Percentiles rank a stretch among this genome's conserved stretches.
Evolutionary conservation across 2,888 invertebrate species (phyloP).

Genomic region (Caenorhabditis sulstoni): DNA sequence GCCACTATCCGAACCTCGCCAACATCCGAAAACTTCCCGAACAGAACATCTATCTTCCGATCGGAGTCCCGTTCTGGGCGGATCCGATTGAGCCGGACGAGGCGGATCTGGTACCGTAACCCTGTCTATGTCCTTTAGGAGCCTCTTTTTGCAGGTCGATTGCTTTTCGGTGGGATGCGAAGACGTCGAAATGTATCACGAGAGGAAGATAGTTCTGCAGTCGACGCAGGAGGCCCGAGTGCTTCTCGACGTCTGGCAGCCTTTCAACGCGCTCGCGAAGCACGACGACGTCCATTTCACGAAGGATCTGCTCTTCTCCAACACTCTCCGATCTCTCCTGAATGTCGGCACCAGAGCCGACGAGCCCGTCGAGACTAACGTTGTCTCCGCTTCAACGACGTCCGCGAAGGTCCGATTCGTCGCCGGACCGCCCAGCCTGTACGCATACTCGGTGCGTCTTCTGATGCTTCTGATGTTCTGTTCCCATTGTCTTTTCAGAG

Average conservation of each 20-base stretch:
- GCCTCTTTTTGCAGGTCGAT: conserved; percentile 10
- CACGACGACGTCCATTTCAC: conserved; percentile 24
- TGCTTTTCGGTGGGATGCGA: not conserved
- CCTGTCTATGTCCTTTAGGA: not conserved
- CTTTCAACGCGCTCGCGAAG: not conserved
- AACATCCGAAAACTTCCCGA: conserved; percentile 14
- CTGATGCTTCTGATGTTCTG: no score
- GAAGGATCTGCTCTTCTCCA: conserved; percentile 17
- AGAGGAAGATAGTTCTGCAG: not conserved
- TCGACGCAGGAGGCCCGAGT: not conserved
- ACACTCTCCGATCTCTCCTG: conserved; percentile 26
- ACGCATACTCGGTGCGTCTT: no score
- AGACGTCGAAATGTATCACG: conserved; percentile 22
- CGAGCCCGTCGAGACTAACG: no score
- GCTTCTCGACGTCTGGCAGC: conserved; percentile 22
- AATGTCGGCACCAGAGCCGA: conserved; percentile 7
- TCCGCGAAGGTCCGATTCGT: no score
- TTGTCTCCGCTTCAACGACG: no score
- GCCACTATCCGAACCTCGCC: not conserved
- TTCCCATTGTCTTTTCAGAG: no score
- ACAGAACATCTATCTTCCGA: not conserved
- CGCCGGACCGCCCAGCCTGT: no score
- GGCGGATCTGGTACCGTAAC: conserved; percentile 1
- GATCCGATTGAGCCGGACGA: conserved; percentile 6
- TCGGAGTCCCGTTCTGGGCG: conserved; percentile 15